Evolutionary conservation across 2,797 vertebrate species (phyloP), one percentile per base, ranked within the genome.

Genomic region (Taeniopygia guttata): DNA sequence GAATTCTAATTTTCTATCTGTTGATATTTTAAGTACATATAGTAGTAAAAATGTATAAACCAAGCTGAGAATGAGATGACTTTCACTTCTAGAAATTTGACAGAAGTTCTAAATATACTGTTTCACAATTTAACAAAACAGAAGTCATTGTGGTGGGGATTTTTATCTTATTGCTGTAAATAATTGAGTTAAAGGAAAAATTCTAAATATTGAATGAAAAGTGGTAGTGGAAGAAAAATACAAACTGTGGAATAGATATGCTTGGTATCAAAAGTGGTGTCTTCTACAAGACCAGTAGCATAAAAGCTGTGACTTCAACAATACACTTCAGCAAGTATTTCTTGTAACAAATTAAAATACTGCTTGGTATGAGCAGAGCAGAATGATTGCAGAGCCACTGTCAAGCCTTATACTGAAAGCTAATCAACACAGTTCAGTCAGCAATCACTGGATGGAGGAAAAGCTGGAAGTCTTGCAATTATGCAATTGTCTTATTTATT

Each of bases 391-490:
- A 73, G 49, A 85, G 43, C 74, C 81, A 52, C 90, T 93, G 73
- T 97, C 84, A 96, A 58, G 58, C 48, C 74, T 86, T 85, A 55
- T 76, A 83, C 68, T 94, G 91, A 95, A 95, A 87, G 89, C 76
- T 97, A 96, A 97, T 97, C 95, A 96, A 84, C 89, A 90, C 59
- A 73, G 79, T 66, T 93, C 84, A 87, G 75, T 89, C 94, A 91
- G 77, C 79, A 95, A 89, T 93, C 74, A 84, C 68, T 36, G 66
- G 56, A 78, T 92, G 46, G 83, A 94, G 95, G 83, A 92, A 92
- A 92, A 89, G 64, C 84, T 66, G 42, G 84, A 95, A 94, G 90
- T 81, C 91, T 86, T 93, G 92, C 42, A 92, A 91, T 94, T 96
- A 96, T 56, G 38, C 72, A 91, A 4, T 93, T 18, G 4, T 60